These are phyloP conservation scores for Troides oblongomaculatus DNA, from an alignment of 2,888 invertebrate species.

Conservation along the genomic window DNA sequence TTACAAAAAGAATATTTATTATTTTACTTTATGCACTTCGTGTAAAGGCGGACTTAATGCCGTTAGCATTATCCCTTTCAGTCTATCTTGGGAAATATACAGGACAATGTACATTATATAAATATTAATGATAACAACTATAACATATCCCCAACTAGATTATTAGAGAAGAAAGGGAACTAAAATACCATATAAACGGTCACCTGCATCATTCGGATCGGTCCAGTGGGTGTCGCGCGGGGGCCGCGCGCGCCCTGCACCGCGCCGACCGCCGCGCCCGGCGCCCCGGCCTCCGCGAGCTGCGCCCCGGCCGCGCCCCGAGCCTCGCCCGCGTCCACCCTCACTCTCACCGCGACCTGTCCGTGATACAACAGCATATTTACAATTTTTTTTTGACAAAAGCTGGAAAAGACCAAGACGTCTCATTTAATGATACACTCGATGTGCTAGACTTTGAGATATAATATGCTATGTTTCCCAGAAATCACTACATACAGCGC, in stretches of 20 bases:
- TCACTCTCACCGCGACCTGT: constrained; percentile 66
- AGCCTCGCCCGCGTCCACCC: constrained; percentile 48
- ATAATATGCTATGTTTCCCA: too few relatives aligned
- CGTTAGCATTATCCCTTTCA: too few relatives aligned
- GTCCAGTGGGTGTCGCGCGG: constrained; percentile 40
- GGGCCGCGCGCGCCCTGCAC: constrained; percentile 37
- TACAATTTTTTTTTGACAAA: neutral
- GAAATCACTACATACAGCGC: too few relatives aligned
- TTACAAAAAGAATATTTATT: neutral
- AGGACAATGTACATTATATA: neutral
- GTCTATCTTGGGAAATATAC: neutral
- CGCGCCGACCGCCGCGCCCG: constrained; percentile 43
- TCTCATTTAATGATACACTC: neutral
- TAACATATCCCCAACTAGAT: too few relatives aligned
- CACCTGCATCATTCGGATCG: constrained; percentile 39
- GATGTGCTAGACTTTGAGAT: too few relatives aligned
- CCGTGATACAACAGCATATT: neutral
- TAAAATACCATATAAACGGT: neutral
- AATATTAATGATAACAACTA: neutral
- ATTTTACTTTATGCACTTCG: too few relatives aligned
- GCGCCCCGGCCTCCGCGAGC: constrained; percentile 43
- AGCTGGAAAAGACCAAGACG: neutral
- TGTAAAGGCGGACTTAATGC: too few relatives aligned
- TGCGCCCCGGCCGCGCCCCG: constrained; percentile 47
- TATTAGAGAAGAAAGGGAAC: too few relatives aligned